Evolutionary conservation across 2,113 vertebrate genomes (phyloP), one percentile per base, ranked within the genome.

Genomic region (Seriola rivoliana): DNA sequence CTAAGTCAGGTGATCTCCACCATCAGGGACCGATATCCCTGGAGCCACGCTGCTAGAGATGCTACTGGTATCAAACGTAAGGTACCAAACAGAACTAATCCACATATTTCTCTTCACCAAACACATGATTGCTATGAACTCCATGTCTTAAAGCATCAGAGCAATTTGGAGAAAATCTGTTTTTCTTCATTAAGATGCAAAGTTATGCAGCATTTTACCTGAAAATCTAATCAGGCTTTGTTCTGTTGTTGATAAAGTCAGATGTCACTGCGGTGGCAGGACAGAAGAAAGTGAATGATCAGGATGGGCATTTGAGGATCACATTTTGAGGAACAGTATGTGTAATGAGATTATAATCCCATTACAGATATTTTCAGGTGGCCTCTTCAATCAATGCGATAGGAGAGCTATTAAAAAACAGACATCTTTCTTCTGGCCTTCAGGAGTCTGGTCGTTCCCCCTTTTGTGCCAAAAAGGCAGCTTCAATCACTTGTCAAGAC

Each of bases 121-220:
- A 38, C 65, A 67, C 19, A 62, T 38, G 54, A 7, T 9, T 19
- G 23, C 40, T 38, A 38, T 38, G 19, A 29, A 32, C 38, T 59
- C 11, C 9, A 11, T 29, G 62, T 34, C 8, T 46, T 10, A 75
- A 68, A 80, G 40, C 34, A 57, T 62, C 38, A 17, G 21, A 8
- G 48, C 34, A 71, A 54, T 32, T 52, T 68, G 36, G 75, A 66
- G 74, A 38, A 69, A 62, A 82, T 59, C 59, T 16, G 11, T 32
- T 71, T 76, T 65, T 69, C 68, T 29, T 68, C 52, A 84, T 85
- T 84, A 80, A 50, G 62, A 91, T 86, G 80, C 80, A 86, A 89
- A 89, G 68, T 81, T 86, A 85, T 86, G 66, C 75, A 88, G 73
- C 17, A 44, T 74, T 55, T 32, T 57, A 46, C 21, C 65, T 73